Conservation (phyloP, 2,888 invertebrate genomes). For the Ormia ochracea region DNA sequence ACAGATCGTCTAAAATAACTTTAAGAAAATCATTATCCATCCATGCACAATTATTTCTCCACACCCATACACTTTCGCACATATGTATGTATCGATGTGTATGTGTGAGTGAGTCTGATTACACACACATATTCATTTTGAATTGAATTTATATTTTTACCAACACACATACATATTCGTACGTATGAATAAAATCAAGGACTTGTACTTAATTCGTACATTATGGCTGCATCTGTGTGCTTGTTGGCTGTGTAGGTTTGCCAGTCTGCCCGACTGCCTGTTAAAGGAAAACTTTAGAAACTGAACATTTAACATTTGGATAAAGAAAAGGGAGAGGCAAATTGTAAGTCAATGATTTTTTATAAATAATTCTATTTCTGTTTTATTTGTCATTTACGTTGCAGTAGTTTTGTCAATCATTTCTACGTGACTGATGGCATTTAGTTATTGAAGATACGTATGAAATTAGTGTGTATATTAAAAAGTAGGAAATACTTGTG, state of each 20-base stretch:
- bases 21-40: constrained; percentile 63
- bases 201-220: constrained; percentile 25
- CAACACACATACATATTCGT: background rate
- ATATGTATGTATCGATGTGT: background rate
- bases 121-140: constrained; percentile 28
- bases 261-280: background rate
- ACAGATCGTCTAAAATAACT: constrained; percentile 77
- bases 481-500: background rate
- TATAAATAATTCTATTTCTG: background rate
- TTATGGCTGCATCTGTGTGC: background rate
- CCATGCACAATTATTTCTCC: constrained; percentile 48
- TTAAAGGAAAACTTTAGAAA: background rate
- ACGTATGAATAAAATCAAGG: constrained; percentile 42
- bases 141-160: constrained; percentile 42
- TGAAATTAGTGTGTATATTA: background rate
- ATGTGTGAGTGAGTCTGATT: background rate
- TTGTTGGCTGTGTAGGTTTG: background rate
- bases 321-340: constrained; percentile 26
- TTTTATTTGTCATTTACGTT: constrained; percentile 50
- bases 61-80: background rate
- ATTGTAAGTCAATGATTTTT: constrained; percentile 20
- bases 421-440: constrained; percentile 61
- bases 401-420: constrained; percentile 62
- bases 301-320: background rate
- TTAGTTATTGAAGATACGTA: constrained; percentile 12